Conservation (phyloP, 2,888 invertebrate genomes). For the Lordiphosa fenestrarum region DNA sequence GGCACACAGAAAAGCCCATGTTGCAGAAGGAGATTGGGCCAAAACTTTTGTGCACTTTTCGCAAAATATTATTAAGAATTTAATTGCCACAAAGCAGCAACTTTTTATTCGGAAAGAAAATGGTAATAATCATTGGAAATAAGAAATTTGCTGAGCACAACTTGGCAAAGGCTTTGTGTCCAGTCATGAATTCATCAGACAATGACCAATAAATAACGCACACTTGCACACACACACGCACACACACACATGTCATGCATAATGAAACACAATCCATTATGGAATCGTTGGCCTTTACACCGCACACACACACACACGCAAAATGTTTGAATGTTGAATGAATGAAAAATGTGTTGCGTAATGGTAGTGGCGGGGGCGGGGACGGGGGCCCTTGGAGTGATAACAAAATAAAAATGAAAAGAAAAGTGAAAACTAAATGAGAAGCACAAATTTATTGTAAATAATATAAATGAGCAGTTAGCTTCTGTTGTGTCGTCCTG, state of each 20-base stretch:
- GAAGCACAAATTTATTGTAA: conserved; percentile 48
- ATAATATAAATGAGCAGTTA: conserved; percentile 43
- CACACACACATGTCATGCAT: conserved; percentile 20
- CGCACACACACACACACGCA: conserved; percentile 1
- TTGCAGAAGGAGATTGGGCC: conserved; percentile 10
- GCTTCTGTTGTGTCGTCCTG: conserved; percentile 1
- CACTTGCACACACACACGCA: conserved; percentile 1
- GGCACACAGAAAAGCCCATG: conserved; percentile 6
- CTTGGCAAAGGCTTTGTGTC: conserved; percentile 25
- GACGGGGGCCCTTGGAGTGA: conserved; percentile 6
- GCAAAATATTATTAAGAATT: conserved; percentile 43
- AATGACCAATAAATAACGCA: conserved; percentile 40
- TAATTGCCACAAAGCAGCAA: conserved; percentile 44
- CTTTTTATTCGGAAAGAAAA: conserved; percentile 25
- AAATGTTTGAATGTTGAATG: conserved; percentile 4
- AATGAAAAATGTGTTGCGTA: conserved; percentile 49
- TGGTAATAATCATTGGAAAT: conserved; percentile 26
- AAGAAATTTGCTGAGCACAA: conserved; percentile 11
- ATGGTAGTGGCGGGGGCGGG: conserved; percentile 24
- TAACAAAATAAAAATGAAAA: conserved; percentile 4
- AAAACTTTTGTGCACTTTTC: conserved; percentile 37
- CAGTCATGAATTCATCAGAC: conserved; percentile 31
- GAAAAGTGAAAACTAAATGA: conserved; percentile 64
- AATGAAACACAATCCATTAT: conserved; percentile 57
- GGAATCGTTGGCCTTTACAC: conserved; percentile 20